A percentile compares a stretch with the other conserved stretches of the same genome.
Evolutionary conservation across 2,797 vertebrate species (phyloP).

Genomic region (Manis pentadactyla): DNA sequence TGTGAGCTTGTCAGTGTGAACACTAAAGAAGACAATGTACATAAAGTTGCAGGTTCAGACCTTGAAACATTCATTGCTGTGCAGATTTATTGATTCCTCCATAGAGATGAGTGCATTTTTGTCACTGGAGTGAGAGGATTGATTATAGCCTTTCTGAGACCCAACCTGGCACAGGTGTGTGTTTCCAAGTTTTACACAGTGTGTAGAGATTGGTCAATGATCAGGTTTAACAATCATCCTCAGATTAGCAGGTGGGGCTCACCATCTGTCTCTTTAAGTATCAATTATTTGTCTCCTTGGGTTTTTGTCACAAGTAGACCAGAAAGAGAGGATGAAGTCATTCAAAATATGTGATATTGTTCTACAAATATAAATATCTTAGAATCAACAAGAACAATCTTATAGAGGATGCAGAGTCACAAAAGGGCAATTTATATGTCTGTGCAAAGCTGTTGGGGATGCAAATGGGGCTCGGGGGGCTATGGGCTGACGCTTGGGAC

Average conservation of each 20-base stretch:
- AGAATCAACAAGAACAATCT: background rate
- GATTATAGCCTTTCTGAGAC: background rate
- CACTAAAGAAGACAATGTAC: background rate
- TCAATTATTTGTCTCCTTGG: background rate
- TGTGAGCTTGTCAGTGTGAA: background rate
- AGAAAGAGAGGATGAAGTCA: background rate
- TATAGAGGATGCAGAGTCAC: background rate
- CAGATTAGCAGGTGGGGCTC: background rate
- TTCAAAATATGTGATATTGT: background rate
- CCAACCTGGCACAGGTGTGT: background rate
- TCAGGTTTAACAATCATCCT: background rate
- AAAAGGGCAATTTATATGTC: background rate
- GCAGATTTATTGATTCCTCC: slow-evolving; percentile 23
- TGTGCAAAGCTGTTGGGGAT: background rate
- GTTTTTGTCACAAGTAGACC: background rate
- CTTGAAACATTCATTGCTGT: background rate
- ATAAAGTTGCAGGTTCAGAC: background rate
- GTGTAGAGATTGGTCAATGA: background rate
- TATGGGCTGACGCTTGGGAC: background rate
- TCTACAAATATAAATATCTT: background rate
- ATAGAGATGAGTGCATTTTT: background rate
- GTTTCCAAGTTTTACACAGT: background rate
- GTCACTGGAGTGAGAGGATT: background rate
- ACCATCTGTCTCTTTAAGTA: background rate
- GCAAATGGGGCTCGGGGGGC: rapidly evolving